Evolutionary conservation across 1,140 invertebrate genomes (phyloP).

Genomic region (Glossosoma conforme): DNA sequence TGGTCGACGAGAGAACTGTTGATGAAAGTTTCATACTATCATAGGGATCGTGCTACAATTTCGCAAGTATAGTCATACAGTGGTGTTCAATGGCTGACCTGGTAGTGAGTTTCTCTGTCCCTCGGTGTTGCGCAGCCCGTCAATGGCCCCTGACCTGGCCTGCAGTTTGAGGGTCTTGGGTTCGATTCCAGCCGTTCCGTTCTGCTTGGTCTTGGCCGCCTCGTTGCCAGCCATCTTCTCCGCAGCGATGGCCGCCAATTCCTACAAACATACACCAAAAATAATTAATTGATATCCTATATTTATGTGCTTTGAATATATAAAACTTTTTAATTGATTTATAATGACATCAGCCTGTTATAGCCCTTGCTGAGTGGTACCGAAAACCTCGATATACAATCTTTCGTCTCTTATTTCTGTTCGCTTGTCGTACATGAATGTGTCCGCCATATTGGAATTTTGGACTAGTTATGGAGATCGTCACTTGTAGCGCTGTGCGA

Average conservation of each 20-base stretch:
- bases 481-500: too few species aligned
- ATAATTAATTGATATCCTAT: background rate
- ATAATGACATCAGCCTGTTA: too few species aligned
- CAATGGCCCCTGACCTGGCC: slow-evolving; percentile 17
- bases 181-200: slow-evolving; percentile 21
- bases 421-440: too few species aligned
- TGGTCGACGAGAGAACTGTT: too few species aligned
- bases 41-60: too few species aligned
- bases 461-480: too few species aligned
- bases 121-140: slow-evolving; percentile 18
- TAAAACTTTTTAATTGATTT: background rate
- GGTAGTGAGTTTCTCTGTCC: slow-evolving; percentile 54
- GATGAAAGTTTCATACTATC: too few species aligned
- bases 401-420: too few species aligned
- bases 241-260: slow-evolving; percentile 59
- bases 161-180: slow-evolving; percentile 28
- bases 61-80: too few species aligned
- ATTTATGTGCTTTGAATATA: background rate
- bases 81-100: slow-evolving; percentile 35
- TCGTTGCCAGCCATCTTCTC: slow-evolving; percentile 59
- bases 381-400: too few species aligned
- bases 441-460: too few species aligned
- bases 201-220: slow-evolving; percentile 34
- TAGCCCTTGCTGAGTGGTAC: too few species aligned
- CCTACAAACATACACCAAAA: slow-evolving; percentile 45